Conservation (phyloP, 37 sponge, comb jelly and placozoan genomes). For the Theonella swinhoei region DNA sequence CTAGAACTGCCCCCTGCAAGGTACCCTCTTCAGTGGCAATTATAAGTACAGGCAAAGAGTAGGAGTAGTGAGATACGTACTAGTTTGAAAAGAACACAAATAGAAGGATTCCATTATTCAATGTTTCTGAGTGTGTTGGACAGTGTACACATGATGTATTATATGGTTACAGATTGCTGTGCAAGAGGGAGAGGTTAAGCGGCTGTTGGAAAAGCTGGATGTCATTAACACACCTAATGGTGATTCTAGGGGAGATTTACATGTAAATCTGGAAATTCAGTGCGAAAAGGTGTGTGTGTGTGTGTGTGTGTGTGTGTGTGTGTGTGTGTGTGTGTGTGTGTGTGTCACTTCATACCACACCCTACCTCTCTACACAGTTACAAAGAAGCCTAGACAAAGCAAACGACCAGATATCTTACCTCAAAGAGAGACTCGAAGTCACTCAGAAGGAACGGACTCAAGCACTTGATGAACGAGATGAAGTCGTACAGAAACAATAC, state of each 20-base stretch:
- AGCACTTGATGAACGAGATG: slow-evolving; percentile 34
- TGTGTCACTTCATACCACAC: too few species aligned
- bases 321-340: too few species aligned
- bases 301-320: too few species aligned
- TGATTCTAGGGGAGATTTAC: too few species aligned
- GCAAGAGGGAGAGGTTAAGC: slow-evolving; percentile 38
- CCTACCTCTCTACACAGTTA: too few species aligned
- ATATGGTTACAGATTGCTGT: slow-evolving; percentile 1
- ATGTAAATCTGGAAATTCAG: not conserved
- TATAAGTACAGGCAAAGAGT: too few species aligned
- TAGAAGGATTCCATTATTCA: not conserved
- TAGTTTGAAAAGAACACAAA: too few species aligned
- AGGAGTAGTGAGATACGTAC: too few species aligned
- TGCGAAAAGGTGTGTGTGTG: not conserved
- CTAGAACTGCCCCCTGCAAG: too few species aligned
- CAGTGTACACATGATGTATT: not conserved
- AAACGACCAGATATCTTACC: not conserved
- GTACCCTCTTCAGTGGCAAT: too few species aligned
- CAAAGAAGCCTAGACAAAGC: not conserved
- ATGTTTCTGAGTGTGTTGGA: not conserved
- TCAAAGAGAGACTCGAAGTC: slow-evolving; percentile 20
- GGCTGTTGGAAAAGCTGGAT: slow-evolving; percentile 13
- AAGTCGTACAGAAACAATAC: not conserved
- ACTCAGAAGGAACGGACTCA: slow-evolving; percentile 15
- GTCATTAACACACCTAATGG: not conserved